Evolutionary conservation across 2,113 vertebrate genomes (phyloP).

Genomic region (Bombycilla garrulus): DNA sequence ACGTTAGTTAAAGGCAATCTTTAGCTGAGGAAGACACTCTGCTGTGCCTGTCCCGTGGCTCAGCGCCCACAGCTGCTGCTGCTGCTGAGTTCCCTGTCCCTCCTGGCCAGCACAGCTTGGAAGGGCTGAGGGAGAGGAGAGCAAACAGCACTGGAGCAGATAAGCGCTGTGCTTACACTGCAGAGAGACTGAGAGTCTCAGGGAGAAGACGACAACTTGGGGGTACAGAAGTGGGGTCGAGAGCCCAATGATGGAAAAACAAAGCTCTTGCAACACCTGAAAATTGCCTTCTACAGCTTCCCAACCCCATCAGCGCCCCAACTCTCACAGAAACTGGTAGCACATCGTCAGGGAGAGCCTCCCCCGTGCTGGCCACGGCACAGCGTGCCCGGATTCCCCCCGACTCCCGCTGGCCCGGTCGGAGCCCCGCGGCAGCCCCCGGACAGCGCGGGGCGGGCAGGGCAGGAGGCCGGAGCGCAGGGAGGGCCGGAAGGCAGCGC

Average conservation of each 20-base stretch:
- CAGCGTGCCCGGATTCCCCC: rapidly evolving
- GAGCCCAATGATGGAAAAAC: rapidly evolving
- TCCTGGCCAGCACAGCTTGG: neutral
- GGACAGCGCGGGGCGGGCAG: neutral
- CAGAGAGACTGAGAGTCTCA: neutral
- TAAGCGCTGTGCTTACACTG: neutral
- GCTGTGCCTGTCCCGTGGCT: neutral
- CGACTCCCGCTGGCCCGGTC: neutral
- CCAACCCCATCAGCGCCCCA: neutral
- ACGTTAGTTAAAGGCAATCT: rapidly evolving
- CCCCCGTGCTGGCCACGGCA: no score
- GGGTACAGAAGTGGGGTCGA: neutral
- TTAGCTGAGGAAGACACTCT: neutral
- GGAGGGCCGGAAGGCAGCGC: neutral
- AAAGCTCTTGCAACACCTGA: neutral
- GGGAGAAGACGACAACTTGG: neutral
- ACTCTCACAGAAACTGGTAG: no score
- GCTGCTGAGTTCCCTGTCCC: neutral
- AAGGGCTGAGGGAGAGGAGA: neutral
- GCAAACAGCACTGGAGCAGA: neutral
- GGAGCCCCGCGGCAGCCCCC: neutral
- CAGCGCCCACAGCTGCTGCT: neutral
- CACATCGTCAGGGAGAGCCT: rapidly evolving
- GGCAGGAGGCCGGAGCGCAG: neutral
- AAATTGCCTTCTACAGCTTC: neutral